Conservation (phyloP, 2,888 invertebrate genomes). For the Lymantria dispar region DNA sequence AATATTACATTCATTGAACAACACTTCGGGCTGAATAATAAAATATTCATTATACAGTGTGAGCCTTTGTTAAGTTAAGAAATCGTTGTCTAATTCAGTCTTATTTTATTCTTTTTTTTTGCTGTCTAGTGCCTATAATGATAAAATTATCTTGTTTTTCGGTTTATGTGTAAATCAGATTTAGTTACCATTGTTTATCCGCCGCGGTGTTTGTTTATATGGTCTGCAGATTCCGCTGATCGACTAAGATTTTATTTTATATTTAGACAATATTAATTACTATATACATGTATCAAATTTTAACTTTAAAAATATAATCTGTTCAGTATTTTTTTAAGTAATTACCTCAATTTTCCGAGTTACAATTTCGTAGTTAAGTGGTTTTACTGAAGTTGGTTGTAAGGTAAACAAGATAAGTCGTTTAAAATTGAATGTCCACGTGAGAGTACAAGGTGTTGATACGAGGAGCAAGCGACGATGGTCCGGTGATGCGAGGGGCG, state of each 20-base stretch:
- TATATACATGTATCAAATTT: not conserved
- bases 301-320: not conserved
- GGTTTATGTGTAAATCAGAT: constrained; percentile 17
- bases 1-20: constrained; percentile 53
- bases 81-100: not conserved
- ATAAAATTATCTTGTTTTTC: too few species aligned
- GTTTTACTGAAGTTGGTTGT: constrained; percentile 19
- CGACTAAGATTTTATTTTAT: constrained; percentile 13
- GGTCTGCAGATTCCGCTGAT: constrained; percentile 42
- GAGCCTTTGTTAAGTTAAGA: constrained; percentile 16
- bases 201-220: constrained; percentile 60
- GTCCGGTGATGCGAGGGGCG: constrained; percentile 59
- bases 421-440: constrained; percentile 63
- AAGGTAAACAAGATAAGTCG: constrained; percentile 57
- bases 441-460: constrained; percentile 56
- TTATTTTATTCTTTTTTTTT: too few species aligned
- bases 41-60: constrained; percentile 32
- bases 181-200: constrained; percentile 56
- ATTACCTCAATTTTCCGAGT: not conserved
- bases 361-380: constrained; percentile 9
- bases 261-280: not conserved
- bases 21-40: constrained; percentile 39
- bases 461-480: constrained; percentile 47
- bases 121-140: too few species aligned
- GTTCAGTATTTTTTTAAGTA: not conserved